These are phyloP conservation scores for Trichonephila clavipes DNA, from an alignment of 1,140 invertebrate genomes.

Conservation along the genomic window DNA sequence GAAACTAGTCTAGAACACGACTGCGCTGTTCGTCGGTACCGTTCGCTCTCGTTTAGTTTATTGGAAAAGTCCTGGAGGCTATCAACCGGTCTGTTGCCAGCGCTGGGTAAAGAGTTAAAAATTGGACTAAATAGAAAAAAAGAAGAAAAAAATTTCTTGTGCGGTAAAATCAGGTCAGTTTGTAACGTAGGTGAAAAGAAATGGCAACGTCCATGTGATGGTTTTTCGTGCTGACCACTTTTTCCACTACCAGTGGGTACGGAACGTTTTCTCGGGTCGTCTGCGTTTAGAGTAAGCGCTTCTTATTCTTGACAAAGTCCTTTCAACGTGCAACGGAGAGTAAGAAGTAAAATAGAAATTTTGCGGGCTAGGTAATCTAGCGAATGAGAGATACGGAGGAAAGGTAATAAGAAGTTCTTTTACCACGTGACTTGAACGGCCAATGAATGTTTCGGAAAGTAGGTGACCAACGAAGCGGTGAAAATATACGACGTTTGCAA, in stretches of 20 bases:
- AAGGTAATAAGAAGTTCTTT: constrained; percentile 45
- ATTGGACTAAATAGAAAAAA: constrained; percentile 28
- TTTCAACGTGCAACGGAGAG: not conserved
- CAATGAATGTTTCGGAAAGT: constrained; percentile 66
- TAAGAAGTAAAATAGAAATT: constrained; percentile 62
- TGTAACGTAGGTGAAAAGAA: constrained; percentile 53
- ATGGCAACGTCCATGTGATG: not conserved
- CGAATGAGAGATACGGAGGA: constrained; percentile 27
- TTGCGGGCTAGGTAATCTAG: constrained; percentile 38
- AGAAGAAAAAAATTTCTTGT: constrained; percentile 45
- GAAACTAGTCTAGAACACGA: constrained; percentile 48
- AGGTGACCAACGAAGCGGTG: constrained; percentile 70
- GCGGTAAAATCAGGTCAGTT: constrained; percentile 69
- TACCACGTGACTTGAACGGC: constrained; percentile 51
- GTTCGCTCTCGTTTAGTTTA: constrained; percentile 47
- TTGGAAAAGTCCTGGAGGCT: constrained; percentile 58
- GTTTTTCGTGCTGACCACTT: constrained; percentile 30
- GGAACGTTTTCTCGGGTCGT: not conserved
- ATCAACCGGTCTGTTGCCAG: constrained; percentile 64
- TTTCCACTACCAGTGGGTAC: not conserved
- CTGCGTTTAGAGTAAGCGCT: constrained; percentile 3
- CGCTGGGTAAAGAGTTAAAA: constrained; percentile 50
- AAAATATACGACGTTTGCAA: constrained; percentile 59
- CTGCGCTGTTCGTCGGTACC: not conserved
- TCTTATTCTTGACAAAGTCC: not conserved